Base-by-base conservation (phyloP, 1,140 invertebrate genomes). In the Achatina immaculata region DNA sequence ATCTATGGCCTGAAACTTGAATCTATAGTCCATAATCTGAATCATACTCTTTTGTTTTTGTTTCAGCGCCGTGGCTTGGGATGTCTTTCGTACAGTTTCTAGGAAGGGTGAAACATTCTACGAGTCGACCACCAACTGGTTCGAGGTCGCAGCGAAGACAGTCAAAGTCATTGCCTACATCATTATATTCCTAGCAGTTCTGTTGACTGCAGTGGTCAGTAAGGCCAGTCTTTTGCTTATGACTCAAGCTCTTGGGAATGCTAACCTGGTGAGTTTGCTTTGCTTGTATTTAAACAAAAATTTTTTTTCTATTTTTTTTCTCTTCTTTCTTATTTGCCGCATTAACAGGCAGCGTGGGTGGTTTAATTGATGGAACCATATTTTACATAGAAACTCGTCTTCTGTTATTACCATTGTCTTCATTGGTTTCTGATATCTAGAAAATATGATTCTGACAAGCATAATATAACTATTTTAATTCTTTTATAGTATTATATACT, bases 41-140 rank as follows among this genome's bases (percentile, higher is more conserved):
- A n/a, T n/a, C n/a, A n/a, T n/a, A n/a, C n/a, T n/a, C n/a, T n/a
- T n/a, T n/a, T n/a, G n/a, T n/a, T n/a, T n/a, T n/a, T n/a, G n/a
- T n/a, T 34, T 16, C 62, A 78, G 76, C 65, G 76, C 76, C 65
- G 62, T 68, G 65, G 72, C 83, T 28, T 86, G 85, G 85, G 85
- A 86, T 71, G 82, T 84, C 36, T 86, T 86, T 77, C 82, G 84
- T 66, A 81, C 85, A 40, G 85, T 84, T 31, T 86, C 85, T 3
- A 71, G 83, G 40, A 81, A 78, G 66, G 80, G 74, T 34, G 85
- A 86, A 78, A 84, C 83, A 9, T 80, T 82, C 19, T 84, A 84
- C 72, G 85, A 84, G 74, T 38, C 83, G 0, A 80, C 83, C 21
- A 86, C 85, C 68, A 86, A 84, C 78, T 86, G 85, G 85, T 83